phyloP scores from a whole-genome alignment of 23 tunicate species.

The Phallusia fumigata region DNA sequence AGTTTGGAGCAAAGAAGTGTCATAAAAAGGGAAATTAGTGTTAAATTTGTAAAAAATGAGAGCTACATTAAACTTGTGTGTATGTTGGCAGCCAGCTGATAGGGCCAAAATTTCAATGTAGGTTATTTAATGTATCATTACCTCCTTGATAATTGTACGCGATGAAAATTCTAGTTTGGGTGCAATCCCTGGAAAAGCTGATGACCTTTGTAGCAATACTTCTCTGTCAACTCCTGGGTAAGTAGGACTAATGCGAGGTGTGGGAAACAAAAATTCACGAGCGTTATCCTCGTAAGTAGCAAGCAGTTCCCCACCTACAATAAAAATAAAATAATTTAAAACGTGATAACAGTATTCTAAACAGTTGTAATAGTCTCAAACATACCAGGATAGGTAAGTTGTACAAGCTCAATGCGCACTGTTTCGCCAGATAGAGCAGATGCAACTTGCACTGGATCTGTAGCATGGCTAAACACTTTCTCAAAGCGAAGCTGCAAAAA shows the following conservation, averaged over 20 bases:
- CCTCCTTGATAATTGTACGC: slow-evolving; percentile 90
- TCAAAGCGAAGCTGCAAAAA: slow-evolving; percentile 81
- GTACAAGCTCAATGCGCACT: slow-evolving; percentile 75
- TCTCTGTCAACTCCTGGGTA: slow-evolving; percentile 99
- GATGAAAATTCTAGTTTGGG: slow-evolving; percentile 96
- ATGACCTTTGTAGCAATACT: slow-evolving; percentile 67
- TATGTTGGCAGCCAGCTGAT: no score
- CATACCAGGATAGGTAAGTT: slow-evolving; percentile 86
- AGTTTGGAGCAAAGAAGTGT: no score
- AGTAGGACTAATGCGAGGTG: slow-evolving; percentile 83
- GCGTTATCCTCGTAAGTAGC: slow-evolving; percentile 94
- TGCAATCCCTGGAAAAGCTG: slow-evolving; percentile 90
- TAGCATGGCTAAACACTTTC: slow-evolving; percentile 75
- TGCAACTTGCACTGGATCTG: slow-evolving; percentile 90
- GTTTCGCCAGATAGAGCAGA: slow-evolving; percentile 63
- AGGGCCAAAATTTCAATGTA: background rate
- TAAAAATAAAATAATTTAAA: background rate
- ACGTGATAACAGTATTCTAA: background rate
- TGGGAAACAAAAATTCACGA: slow-evolving; percentile 97
- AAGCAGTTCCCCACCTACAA: slow-evolving; percentile 76
- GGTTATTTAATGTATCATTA: background rate
- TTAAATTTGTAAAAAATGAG: no score
- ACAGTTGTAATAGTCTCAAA: background rate
- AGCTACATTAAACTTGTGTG: no score
- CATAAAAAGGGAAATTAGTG: no score